Percentiles rank a stretch among this genome's conserved stretches.
Evolutionary conservation across 2,888 invertebrate species (phyloP).

Genomic region (Ephialtes manifestator): DNA sequence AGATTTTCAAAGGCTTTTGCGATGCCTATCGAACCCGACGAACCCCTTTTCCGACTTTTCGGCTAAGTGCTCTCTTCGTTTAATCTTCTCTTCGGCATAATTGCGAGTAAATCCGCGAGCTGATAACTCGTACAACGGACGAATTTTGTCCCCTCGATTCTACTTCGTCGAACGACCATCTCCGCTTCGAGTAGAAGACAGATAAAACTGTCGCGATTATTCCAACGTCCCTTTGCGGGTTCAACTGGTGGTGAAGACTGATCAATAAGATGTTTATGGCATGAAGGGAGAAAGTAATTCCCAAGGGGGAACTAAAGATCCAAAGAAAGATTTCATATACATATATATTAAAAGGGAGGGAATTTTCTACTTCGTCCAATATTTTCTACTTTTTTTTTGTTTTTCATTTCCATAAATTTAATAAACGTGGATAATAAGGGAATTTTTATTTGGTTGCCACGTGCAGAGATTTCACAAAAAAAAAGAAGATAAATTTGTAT

Average conservation of each 20-base stretch:
- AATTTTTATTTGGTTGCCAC: too few relatives aligned
- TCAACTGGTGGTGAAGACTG: neutral
- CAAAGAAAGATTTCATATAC: neutral
- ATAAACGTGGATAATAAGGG: too few relatives aligned
- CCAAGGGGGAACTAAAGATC: neutral
- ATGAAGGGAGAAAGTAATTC: neutral
- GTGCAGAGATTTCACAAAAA: neutral
- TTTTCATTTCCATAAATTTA: too few relatives aligned
- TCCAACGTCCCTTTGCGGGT: neutral
- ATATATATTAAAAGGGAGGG: neutral
- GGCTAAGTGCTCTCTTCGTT: constrained; percentile 38
- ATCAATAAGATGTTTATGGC: constrained; percentile 14
- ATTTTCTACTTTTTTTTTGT: too few relatives aligned
- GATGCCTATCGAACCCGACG: constrained; percentile 61
- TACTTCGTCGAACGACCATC: constrained; percentile 48
- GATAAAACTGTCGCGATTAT: constrained; percentile 36
- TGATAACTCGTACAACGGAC: constrained; percentile 50
- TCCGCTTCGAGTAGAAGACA: constrained; percentile 29
- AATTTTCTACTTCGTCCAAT: too few relatives aligned
- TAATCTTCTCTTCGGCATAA: constrained; percentile 67
- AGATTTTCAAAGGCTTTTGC: constrained; percentile 53
- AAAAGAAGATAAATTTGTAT: neutral
- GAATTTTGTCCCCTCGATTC: constrained; percentile 61
- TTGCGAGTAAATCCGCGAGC: constrained; percentile 61
- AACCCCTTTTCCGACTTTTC: constrained; percentile 31